Evolutionary conservation across 2,888 invertebrate genomes (phyloP), one percentile per base, ranked within the genome.

Genomic region (Lithophane leautieri): DNA sequence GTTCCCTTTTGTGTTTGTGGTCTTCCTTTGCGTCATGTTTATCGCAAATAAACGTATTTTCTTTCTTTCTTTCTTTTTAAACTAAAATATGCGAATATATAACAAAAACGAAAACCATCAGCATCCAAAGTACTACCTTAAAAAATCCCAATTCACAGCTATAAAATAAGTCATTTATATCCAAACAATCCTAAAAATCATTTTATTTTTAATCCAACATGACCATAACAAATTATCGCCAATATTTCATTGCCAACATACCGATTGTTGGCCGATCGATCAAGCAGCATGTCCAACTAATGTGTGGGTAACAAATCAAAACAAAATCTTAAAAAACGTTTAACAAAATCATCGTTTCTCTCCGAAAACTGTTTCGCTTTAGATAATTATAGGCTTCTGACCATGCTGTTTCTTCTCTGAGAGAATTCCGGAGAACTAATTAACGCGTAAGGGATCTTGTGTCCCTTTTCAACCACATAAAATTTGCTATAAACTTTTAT

Each of bases 341-440:
- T 95, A 94, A 95, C 94, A 95, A 95, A 95, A 95, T 93, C 94
- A 94, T 94, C 93, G 93, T 94, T 95, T 94, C 94, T 93, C 91
- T 92, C 91, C 92, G 90, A 95, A 95, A 95, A 94, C 90, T 91
- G 93, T 92, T 94, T 93, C 93, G 92, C 93, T 95, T 94, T 94
- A 94, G 94, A 95, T 96, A 96, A 96, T 96, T 96, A 96, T 93
- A 95, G 94, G 91, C 91, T 95, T 92, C 93, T 91, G 91, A 85
- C 88, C 84, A 86, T 90, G 85, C 79, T 34, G 80, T 79, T 76
- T 88, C 88, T 91, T 90, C 89, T 91, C 89, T 87, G 89, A 89
- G 89, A 90, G 89, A 90, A 91, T 93, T 93, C 93, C 91, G 77
- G 76, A 76, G 90, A 94, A 93, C 93, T 94, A 94, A 95, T 95